Evolutionary conservation across 2,797 vertebrate species (phyloP), one percentile per base, ranked within the genome.

Genomic region (Clamator glandarius): DNA sequence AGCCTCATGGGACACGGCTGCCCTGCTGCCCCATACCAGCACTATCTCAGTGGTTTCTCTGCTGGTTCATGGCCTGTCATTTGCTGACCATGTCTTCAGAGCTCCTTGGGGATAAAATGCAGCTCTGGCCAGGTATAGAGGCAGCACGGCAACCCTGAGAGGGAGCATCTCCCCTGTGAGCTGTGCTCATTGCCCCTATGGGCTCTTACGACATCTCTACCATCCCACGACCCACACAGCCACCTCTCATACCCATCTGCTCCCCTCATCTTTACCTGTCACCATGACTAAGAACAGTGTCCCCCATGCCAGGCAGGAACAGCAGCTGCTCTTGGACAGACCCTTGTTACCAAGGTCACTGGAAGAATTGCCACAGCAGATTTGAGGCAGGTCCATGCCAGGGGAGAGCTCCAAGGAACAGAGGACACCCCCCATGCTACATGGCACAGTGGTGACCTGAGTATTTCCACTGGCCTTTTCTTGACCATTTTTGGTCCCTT

Each of bases 401-500:
- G 44, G 23, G 70, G 69, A 86, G 50, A 33, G 46, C 77, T 92
- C 77, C 58, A 64, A 86, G 66, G 74, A 16, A 0, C 11, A 5
- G 62, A 88, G 86, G 88, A 92, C 15, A 8, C 63, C 67, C 76
- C 72, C 35, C 1, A 0, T 73, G 73, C 51, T 88, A 54, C 36
- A 6, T 94, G 88, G 92, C 93, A 84, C 70, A 94, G 90, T 2
- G 16, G 91, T 96, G 96, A 92, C 96, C 95, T 93, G 96, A 93
- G 74, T 93, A 57, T 93, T 96, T 96, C 93, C 93, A 96, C 81
- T 95, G 96, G 88, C 83, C 95, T 94, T 86, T 73, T 96, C 92
- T 90, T 96, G 95, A 95, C 96, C 95, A 96, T 96, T 96, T 96
- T 96, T 96, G 95, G 96, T 96, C 90, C 94, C 96, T 96, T 96